These are phyloP conservation scores for Drosophila pegasa DNA, from an alignment of 2,888 invertebrate species.

Conservation along the genomic window DNA sequence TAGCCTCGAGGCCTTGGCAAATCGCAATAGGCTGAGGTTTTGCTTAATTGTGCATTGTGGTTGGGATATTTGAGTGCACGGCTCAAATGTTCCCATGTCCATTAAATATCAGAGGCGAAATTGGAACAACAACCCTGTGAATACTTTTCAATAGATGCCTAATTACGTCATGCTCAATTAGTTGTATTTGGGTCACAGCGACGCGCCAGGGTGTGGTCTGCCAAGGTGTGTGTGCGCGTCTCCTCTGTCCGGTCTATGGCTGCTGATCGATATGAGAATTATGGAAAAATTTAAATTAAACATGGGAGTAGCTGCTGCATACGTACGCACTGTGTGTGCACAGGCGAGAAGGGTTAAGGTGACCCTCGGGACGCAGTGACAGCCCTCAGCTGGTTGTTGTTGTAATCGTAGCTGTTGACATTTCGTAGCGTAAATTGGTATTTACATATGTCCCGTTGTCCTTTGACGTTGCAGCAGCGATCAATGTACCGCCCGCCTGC, in stretches of 20 bases:
- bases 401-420: constrained; percentile 79
- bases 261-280: constrained; percentile 55
- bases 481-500: constrained; percentile 59
- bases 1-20: constrained; percentile 29
- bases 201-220: constrained; percentile 40
- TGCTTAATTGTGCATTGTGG: constrained; percentile 32
- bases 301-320: constrained; percentile 30
- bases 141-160: constrained; percentile 61
- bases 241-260: constrained; percentile 27
- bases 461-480: constrained; percentile 45
- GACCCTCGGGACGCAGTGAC: constrained; percentile 18
- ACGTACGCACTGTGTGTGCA: constrained; percentile 21
- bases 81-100: constrained; percentile 56
- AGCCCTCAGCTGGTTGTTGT: constrained; percentile 40
- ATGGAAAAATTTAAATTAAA: constrained; percentile 40
- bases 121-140: constrained; percentile 36
- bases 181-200: constrained; percentile 69
- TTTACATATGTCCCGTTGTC: constrained; percentile 77
- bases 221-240: constrained; percentile 41
- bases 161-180: constrained; percentile 80
- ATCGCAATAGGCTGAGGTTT: constrained; percentile 33
- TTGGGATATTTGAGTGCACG: constrained; percentile 45
- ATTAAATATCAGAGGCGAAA: constrained; percentile 40
- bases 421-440: constrained; percentile 78
- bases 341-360: constrained; percentile 37